phyloP scores from a whole-genome alignment of 1,140 invertebrate species.

The Brachionus paranguensis region DNA sequence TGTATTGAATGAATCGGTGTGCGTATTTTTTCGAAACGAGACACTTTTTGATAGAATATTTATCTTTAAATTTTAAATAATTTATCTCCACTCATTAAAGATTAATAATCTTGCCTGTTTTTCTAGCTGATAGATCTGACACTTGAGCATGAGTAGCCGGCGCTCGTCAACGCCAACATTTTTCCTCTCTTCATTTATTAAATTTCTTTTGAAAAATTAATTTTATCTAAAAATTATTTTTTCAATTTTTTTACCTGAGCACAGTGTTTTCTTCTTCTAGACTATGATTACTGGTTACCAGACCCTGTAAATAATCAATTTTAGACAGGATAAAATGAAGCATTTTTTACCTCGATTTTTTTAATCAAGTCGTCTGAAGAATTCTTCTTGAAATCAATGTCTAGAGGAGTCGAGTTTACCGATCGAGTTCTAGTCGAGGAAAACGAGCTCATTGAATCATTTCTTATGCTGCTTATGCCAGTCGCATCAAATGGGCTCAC shows the following conservation, averaged over 20 bases:
- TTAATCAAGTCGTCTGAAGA: not conserved
- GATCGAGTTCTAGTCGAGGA: not conserved
- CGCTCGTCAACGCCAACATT: not conserved
- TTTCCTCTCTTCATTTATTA: not conserved
- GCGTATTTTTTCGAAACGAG: slow-evolving; percentile 17
- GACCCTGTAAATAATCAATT: not conserved
- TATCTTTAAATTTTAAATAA: not conserved
- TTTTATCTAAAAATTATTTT: not conserved
- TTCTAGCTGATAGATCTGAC: slow-evolving; percentile 31
- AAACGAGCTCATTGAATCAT: slow-evolving; percentile 11
- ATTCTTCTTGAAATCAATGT: not conserved
- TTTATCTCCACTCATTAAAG: not conserved
- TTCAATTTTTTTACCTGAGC: not conserved
- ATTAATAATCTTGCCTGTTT: slow-evolving; percentile 5
- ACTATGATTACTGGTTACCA: not conserved
- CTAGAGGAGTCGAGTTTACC: not conserved
- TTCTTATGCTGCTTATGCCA: not conserved
- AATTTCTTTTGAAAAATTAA: not conserved
- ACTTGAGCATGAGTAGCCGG: not conserved
- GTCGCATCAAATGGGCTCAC: not conserved
- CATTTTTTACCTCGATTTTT: not conserved
- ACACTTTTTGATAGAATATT: not conserved
- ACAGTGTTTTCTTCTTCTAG: slow-evolving; percentile 34
- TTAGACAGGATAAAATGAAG: no score
- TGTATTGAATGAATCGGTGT: slow-evolving; percentile 7